Evolutionary conservation across 2,113 vertebrate genomes (phyloP).

Genomic region (Pelvicachromis taeniatus): DNA sequence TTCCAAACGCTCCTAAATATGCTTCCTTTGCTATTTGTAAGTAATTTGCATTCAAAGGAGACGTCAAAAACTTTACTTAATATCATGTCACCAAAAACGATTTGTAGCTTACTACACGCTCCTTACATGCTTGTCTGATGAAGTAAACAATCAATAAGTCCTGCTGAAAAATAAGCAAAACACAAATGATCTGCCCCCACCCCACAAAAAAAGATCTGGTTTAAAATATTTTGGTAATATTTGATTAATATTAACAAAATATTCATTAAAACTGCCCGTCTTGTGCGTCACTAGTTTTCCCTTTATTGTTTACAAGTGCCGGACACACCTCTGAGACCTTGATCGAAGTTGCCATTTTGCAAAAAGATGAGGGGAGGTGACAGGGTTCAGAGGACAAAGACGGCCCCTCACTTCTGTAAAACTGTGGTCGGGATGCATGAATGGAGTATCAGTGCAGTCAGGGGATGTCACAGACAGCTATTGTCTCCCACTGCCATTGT

Average conservation of each 20-base stretch:
- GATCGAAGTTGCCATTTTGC: neutral
- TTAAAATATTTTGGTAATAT: neutral
- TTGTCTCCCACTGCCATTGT: slow-evolving; percentile 55
- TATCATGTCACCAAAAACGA: neutral
- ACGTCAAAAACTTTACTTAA: neutral
- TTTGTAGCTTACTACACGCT: neutral
- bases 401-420: slow-evolving; percentile 42
- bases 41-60: neutral
- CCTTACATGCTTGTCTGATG: neutral
- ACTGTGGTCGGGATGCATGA: slow-evolving; percentile 59
- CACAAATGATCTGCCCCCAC: neutral
- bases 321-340: neutral
- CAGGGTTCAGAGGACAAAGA: slow-evolving; percentile 67
- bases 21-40: neutral
- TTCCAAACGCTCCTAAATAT: neutral
- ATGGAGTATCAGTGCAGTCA: slow-evolving; percentile 54
- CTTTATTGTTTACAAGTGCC: neutral
- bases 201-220: neutral
- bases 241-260: neutral
- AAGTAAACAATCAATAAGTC: neutral
- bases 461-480: slow-evolving; percentile 53
- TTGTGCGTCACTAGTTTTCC: neutral
- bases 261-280: neutral
- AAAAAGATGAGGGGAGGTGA: slow-evolving; percentile 46
- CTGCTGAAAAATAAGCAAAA: neutral